Conservation (phyloP, 2,888 invertebrate genomes). For the Agonum fuliginosum region DNA sequence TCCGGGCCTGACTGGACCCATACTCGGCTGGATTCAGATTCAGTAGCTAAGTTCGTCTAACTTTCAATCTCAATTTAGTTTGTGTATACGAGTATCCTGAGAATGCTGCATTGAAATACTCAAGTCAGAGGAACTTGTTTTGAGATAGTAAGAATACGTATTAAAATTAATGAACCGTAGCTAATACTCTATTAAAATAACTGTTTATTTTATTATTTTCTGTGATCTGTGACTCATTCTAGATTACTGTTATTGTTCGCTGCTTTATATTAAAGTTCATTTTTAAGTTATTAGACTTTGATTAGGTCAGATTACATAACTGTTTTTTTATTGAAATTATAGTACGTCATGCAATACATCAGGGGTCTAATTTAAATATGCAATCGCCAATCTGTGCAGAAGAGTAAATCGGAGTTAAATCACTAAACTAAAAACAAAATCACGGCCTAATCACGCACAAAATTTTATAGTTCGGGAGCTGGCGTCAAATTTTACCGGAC, state of each 20-base stretch:
- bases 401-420: too few relatives aligned
- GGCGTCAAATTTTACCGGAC: too few relatives aligned
- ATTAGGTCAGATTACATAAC: not conserved
- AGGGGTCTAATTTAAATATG: too few relatives aligned
- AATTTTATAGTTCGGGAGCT: too few relatives aligned
- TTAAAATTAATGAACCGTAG: slow-evolving; percentile 42
- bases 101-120: not conserved
- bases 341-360: not conserved
- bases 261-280: not conserved
- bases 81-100: slow-evolving; percentile 27
- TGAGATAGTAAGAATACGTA: slow-evolving; percentile 36
- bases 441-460: too few relatives aligned
- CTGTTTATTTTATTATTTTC: slow-evolving; percentile 45
- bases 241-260: slow-evolving; percentile 20
- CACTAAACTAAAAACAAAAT: too few relatives aligned
- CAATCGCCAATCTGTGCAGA: too few relatives aligned
- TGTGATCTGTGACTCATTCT: slow-evolving; percentile 2
- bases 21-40: slow-evolving; percentile 22
- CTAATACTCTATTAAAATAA: slow-evolving; percentile 45
- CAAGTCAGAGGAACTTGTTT: slow-evolving; percentile 13
- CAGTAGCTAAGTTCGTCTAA: slow-evolving; percentile 19
- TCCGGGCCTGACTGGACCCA: not conserved
- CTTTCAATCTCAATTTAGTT: slow-evolving; percentile 50
- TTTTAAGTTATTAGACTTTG: not conserved
- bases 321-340: not conserved